Evolutionary conservation across 1,140 invertebrate genomes (phyloP).

Genomic region (Stegodyphus dumicola): DNA sequence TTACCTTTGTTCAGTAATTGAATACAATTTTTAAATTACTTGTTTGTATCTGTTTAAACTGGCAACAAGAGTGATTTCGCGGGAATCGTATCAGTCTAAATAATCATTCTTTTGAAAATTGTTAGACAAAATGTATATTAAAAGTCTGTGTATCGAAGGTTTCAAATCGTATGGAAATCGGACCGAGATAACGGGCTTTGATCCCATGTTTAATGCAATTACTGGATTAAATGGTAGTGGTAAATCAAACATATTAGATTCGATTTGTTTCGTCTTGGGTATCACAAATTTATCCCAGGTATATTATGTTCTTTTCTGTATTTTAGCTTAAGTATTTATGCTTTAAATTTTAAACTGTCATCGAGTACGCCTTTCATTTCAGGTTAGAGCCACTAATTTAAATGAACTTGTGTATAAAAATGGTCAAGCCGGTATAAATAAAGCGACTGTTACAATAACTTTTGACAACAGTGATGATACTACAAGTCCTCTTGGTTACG

Average conservation of each 20-base stretch:
- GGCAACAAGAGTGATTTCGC: no score
- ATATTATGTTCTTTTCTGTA: not conserved
- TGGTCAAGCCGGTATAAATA: conserved; percentile 95
- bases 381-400: conserved; percentile 89
- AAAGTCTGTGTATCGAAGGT: conserved; percentile 93
- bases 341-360: not conserved
- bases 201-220: conserved; percentile 96
- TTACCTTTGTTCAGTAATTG: no score
- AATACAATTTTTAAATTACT: no score
- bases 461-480: conserved; percentile 92
- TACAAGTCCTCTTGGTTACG: conserved; percentile 91
- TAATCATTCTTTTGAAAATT: no score
- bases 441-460: conserved; percentile 94
- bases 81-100: no score
- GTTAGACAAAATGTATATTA: conserved; percentile 84
- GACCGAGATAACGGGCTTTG: conserved; percentile 94
- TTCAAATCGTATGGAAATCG: conserved; percentile 98
- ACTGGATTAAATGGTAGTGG: conserved; percentile 98
- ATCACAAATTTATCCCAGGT: conserved; percentile 94
- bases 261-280: conserved; percentile 97
- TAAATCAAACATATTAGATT: conserved; percentile 98
- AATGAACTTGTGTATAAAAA: conserved; percentile 98
- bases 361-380: not conserved
- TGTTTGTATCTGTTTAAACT: no score
- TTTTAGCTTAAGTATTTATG: not conserved